Percentiles rank a stretch among this genome's conserved stretches.
Conservation (phyloP, 1,140 invertebrate species). For the Philopotamus ludificatus region DNA sequence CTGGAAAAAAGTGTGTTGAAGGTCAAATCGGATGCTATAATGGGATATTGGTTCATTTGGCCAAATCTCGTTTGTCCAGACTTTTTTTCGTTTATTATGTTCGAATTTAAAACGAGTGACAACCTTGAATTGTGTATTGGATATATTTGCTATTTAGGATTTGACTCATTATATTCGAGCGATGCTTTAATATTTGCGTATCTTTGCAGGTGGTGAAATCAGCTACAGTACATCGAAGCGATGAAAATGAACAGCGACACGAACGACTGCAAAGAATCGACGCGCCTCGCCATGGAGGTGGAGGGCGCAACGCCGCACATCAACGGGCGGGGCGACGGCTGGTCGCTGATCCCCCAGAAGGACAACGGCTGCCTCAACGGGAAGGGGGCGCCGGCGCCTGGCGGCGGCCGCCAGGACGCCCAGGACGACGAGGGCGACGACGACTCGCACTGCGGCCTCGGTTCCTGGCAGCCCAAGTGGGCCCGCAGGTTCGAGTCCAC, state of each 20-base stretch:
- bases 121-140: background rate
- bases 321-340: constrained; percentile 26
- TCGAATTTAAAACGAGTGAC: background rate
- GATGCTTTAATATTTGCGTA: background rate
- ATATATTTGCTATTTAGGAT: background rate
- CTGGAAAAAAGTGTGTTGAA: constrained; percentile 3
- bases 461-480: constrained; percentile 68
- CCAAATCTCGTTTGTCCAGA: background rate
- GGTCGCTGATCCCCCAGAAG: constrained; percentile 20
- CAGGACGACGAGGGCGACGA: constrained; percentile 48
- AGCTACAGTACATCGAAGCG: background rate
- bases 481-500: constrained; percentile 81
- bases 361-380: constrained; percentile 26
- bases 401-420: background rate
- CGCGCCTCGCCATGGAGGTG: background rate
- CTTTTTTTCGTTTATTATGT: background rate
- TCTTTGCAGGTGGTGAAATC: constrained; percentile 2
- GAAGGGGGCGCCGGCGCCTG: background rate
- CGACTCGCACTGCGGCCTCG: constrained; percentile 66
- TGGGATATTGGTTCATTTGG: constrained; percentile 22
- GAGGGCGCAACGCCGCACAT: constrained; percentile 8
- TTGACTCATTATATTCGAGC: background rate
- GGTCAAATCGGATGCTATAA: constrained; percentile 32
- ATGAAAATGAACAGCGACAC: constrained; percentile 15
- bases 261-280: constrained; percentile 7